Base-by-base conservation (phyloP, 2,888 invertebrate species). In the Lissonota sp. region DNA sequence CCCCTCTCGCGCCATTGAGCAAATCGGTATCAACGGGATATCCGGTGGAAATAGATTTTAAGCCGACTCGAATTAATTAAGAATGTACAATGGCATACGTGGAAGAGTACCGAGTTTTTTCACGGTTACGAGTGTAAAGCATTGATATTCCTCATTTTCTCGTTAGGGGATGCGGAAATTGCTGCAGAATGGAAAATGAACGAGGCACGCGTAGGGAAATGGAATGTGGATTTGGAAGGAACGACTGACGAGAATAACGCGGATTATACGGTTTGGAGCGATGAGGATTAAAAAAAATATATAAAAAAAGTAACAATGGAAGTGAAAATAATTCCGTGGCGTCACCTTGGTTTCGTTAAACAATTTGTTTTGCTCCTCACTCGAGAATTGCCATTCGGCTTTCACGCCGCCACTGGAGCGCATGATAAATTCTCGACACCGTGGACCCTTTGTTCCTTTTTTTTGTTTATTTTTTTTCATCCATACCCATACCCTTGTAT, bases 11-110 rank as follows among this genome's bases (percentile, higher is more conserved):
- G 51, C 67, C 67, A 53, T 73, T 60, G 57, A 44, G 49, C 58
- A 63, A 66, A 71, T 71, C 64, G 42, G 64, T 49, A 71, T 71
- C 53, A 76, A 64, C 80, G 57, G 51, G 62, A 67, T 67, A 72
- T 60, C 63, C 62, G 51, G 6, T 26, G 73, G 73, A 1, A 10
- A 10, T 8, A 37, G 57, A 37, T 26, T 57, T 46, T 64, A 53
- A 66, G 58, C 64, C 63, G 10, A 16, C 40, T n/a, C 14, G 64
- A 77, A 77, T 57, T 77, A 55, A 64, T 70, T 77, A 57, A 39
- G 70, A 71, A 76, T 75, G 70, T 80, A 76, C 60, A 60, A 44
- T 73, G 55, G 26, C 55, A 37, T 44, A 53, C 73, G 55, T 12
- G 37, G 8, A 67, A 26, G 26, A 26, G 26, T 3, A 26, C 1